Conservation (phyloP, 2,797 vertebrate genomes). For the Scolopax bukidnonensis region DNA sequence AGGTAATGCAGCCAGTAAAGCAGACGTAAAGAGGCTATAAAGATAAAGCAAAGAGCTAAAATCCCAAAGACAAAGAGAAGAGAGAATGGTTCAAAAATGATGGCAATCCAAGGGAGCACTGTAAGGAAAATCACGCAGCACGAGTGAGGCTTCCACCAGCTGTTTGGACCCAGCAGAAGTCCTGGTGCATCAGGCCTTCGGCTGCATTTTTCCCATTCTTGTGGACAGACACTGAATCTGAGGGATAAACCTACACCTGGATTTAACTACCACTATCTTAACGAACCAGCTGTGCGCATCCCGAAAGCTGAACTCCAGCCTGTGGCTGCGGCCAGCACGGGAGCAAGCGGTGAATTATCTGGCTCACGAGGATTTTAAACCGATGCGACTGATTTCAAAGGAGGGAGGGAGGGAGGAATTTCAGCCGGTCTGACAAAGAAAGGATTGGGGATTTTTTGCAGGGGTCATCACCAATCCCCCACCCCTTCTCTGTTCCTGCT, state of each 20-base stretch:
- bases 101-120: neutral
- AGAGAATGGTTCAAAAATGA: neutral
- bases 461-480: neutral
- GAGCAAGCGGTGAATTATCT: neutral
- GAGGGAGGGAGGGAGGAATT: neutral
- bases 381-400: neutral
- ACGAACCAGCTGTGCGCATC: neutral
- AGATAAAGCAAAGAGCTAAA: neutral
- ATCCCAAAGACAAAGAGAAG: neutral
- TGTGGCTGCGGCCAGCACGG: accelerated
- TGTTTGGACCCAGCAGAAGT: neutral
- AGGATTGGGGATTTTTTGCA: neutral
- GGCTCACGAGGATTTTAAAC: accelerated
- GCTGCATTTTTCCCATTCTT: neutral
- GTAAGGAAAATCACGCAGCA: neutral
- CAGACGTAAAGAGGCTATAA: neutral
- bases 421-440: neutral
- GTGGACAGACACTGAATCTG: neutral
- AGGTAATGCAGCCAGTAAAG: neutral
- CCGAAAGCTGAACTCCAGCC: neutral
- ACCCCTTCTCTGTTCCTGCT: neutral
- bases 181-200: neutral
- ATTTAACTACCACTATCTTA: neutral
- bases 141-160: neutral
- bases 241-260: conserved; percentile 2